Evolutionary conservation across 2,888 invertebrate species (phyloP).

Genomic region (Cybosia mesomella): DNA sequence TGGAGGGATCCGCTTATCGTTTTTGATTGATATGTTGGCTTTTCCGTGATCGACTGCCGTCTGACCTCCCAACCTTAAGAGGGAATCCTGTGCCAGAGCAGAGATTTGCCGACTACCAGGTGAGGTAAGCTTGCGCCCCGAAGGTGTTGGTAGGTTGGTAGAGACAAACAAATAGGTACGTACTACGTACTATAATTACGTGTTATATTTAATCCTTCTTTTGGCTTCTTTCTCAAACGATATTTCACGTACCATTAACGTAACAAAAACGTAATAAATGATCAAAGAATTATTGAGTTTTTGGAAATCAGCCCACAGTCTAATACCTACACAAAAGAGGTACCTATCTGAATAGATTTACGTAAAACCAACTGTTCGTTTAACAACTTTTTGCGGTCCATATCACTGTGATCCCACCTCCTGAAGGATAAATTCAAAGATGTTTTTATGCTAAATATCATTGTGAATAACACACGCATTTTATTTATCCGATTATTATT

Average conservation of each 20-base stretch:
- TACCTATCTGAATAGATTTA: slow-evolving; percentile 39
- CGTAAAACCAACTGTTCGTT: slow-evolving; percentile 31
- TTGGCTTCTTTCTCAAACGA: background rate
- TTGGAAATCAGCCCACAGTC: slow-evolving; percentile 17
- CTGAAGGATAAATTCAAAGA: slow-evolving; percentile 8
- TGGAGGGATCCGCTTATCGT: too few relatives aligned
- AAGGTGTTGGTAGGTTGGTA: too few relatives aligned
- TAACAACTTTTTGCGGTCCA: slow-evolving; percentile 36
- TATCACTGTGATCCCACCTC: slow-evolving; percentile 26
- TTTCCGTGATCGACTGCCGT: too few relatives aligned
- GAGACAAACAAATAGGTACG: too few relatives aligned
- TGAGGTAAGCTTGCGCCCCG: too few relatives aligned
- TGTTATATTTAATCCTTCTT: background rate
- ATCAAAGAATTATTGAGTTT: background rate
- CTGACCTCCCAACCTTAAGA: too few relatives aligned
- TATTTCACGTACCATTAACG: slow-evolving; percentile 8
- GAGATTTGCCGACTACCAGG: too few relatives aligned
- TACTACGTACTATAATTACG: background rate
- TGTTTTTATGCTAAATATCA: slow-evolving; percentile 15
- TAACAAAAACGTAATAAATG: slow-evolving; percentile 4
- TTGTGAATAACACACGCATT: slow-evolving; percentile 12
- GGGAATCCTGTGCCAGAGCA: too few relatives aligned
- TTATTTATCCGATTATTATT: background rate
- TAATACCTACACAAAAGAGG: slow-evolving; percentile 18
- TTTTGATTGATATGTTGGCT: too few relatives aligned